These are phyloP conservation scores for Phaethon lepturus DNA, from an alignment of 2,113 vertebrate species.

Conservation along the genomic window DNA sequence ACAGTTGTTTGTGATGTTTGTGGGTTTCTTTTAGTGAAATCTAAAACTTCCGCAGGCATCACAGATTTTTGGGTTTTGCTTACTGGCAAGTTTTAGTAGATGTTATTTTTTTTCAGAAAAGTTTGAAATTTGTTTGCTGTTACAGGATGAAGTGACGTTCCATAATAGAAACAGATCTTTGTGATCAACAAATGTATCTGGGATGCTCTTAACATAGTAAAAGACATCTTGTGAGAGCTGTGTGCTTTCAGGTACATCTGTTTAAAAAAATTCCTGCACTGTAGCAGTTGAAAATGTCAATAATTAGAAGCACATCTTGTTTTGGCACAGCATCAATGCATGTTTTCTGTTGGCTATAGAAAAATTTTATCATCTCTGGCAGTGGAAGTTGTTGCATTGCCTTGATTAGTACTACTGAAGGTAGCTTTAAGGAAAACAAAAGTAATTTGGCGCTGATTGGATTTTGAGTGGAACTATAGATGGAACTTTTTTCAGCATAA, in stretches of 20 bases:
- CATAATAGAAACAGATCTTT: not conserved
- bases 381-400: not conserved
- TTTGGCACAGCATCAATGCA: not conserved
- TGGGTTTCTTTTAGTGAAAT: not conserved
- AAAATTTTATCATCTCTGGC: not conserved
- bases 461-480: not conserved
- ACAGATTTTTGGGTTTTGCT: not conserved
- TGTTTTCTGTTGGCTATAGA: not conserved
- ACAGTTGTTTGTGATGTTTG: not conserved
- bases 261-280: not conserved
- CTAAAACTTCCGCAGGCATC: not conserved
- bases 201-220: not conserved
- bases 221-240: not conserved
- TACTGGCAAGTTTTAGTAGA: not conserved
- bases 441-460: not conserved
- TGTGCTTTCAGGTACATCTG: not conserved
- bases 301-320: not conserved
- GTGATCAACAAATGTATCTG: not conserved
- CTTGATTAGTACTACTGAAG: slow-evolving; percentile 14
- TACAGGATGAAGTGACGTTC: not conserved
- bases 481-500: not conserved
- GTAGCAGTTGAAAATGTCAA: not conserved
- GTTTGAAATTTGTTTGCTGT: not conserved
- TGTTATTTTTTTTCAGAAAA: not conserved
- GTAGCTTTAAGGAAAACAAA: not conserved